A percentile compares a stretch with the other conserved stretches of the same genome.
Conservation (phyloP, 1,140 invertebrate genomes). For the Aleiodes sp. region DNA sequence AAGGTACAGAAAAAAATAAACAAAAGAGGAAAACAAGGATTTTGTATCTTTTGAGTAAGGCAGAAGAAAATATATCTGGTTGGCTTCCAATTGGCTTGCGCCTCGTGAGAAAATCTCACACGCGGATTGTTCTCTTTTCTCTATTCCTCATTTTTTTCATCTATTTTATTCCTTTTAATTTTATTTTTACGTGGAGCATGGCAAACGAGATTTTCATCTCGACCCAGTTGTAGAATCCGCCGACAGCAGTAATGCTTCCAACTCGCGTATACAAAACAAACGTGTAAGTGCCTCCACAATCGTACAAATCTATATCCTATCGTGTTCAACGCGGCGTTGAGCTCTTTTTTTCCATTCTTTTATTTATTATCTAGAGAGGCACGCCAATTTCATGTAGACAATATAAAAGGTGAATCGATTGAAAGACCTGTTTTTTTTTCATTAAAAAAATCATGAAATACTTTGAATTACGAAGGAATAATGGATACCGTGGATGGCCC, state of each 20-base stretch:
- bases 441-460: no score
- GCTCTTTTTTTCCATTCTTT: neutral
- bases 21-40: no score
- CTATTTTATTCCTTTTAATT: neutral
- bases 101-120: slow-evolving; percentile 9
- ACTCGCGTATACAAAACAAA: slow-evolving; percentile 12
- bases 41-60: no score
- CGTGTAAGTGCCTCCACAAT: slow-evolving; percentile 6
- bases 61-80: slow-evolving; percentile 26
- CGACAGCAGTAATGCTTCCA: neutral
- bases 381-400: neutral
- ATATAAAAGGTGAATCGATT: no score
- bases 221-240: neutral
- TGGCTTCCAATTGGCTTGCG: slow-evolving; percentile 31
- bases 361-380: neutral
- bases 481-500: neutral
- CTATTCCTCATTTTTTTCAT: neutral
- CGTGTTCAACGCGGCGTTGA: neutral
- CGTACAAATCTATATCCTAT: slow-evolving; percentile 10
- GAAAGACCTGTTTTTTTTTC: no score
- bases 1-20: no score
- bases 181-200: slow-evolving; percentile 1
- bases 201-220: slow-evolving; percentile 11
- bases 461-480: no score
- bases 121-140: neutral